A percentile compares a stretch with the other conserved stretches of the same genome.
phyloP scores from a whole-genome alignment of 2,113 vertebrate species.

The Brienomyrus brachyistius region DNA sequence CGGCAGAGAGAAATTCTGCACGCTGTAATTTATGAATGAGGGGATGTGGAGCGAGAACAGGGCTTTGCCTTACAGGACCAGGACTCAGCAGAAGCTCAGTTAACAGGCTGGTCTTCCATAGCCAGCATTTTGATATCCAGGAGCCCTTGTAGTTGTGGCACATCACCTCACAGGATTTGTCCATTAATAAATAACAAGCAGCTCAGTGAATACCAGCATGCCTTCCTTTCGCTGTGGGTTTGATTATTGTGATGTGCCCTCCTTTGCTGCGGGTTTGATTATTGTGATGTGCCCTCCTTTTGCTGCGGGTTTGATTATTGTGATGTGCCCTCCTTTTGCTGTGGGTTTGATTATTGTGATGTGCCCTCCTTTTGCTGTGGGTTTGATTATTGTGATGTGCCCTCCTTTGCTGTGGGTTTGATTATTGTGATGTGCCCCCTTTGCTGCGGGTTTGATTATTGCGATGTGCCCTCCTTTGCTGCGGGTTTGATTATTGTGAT shows the following conservation, averaged over 20 bases:
- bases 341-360: too few species aligned
- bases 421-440: too few species aligned
- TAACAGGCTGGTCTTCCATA: neutral
- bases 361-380: too few species aligned
- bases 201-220: neutral
- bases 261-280: too few species aligned
- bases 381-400: too few species aligned
- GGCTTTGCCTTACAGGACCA: neutral
- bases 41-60: neutral
- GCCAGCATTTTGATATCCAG: neutral
- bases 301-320: too few species aligned
- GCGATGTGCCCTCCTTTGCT: too few species aligned
- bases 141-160: neutral
- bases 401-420: too few species aligned
- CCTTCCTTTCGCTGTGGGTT: neutral
- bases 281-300: too few species aligned
- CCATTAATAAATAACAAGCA: neutral
- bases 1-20: neutral
- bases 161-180: neutral
- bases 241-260: too few species aligned
- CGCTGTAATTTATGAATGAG: neutral
- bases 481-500: neutral
- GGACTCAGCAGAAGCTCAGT: neutral
- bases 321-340: too few species aligned
- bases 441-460: neutral